These are phyloP conservation scores for Muraenolepis orangiensis DNA, from an alignment of 2,797 vertebrate genomes.

Conservation along the genomic window DNA sequence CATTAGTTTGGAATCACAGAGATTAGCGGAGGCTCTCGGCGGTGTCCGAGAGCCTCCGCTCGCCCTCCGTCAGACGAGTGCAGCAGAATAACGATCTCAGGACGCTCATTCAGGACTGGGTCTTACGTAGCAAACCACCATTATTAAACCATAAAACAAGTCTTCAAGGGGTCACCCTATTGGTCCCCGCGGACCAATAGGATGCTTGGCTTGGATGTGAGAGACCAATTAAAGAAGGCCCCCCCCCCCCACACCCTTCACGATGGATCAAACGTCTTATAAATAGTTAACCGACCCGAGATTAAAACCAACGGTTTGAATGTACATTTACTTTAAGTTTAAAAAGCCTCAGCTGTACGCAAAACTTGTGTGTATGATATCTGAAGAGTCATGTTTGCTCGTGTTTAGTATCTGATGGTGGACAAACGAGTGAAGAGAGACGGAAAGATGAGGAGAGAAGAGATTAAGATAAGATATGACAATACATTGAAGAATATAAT, in stretches of 20 bases:
- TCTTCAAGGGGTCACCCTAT: not conserved
- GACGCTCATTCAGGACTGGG: not conserved
- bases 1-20: not conserved
- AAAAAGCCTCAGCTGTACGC: not conserved
- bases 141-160: constrained; percentile 1
- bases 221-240: not conserved
- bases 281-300: not conserved
- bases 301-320: not conserved
- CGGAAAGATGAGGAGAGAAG: not conserved
- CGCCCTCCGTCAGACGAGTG: not conserved
- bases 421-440: not conserved
- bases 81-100: not conserved
- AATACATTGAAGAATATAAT: not conserved
- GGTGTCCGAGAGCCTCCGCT: not conserved
- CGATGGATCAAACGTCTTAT: not conserved
- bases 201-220: not conserved
- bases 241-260: too few relatives aligned
- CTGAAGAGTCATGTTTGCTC: not conserved
- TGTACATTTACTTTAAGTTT: not conserved
- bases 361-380: not conserved
- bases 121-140: not conserved
- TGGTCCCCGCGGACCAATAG: not conserved
- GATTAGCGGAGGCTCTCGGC: not conserved
- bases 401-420: not conserved
- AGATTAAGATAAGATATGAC: not conserved